Evolutionary conservation across 2,113 vertebrate genomes (phyloP).

Genomic region (Dasyornis broadbenti): DNA sequence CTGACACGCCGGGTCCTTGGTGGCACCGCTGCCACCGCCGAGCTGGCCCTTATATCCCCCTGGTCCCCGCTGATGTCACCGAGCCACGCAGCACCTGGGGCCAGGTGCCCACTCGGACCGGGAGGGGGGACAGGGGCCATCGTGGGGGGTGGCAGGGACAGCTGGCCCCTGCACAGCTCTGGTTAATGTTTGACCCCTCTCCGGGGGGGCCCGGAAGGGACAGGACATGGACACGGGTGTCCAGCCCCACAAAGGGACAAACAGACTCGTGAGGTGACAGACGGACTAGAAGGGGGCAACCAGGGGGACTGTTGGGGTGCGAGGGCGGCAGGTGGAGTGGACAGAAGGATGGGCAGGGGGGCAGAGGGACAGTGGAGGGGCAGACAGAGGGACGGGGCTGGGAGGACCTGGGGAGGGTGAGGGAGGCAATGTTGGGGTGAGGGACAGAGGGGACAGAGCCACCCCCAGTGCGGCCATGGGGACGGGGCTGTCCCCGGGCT

Average conservation of each 20-base stretch:
- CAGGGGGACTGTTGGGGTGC: neutral
- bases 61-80: neutral
- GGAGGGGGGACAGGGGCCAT: neutral
- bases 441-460: neutral
- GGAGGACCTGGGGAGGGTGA: neutral
- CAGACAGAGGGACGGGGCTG: neutral
- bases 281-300: too few species aligned
- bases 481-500: neutral
- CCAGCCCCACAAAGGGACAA: neutral
- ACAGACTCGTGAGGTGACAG: neutral
- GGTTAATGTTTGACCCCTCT: slow-evolving; percentile 23
- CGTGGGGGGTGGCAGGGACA: neutral
- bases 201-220: neutral
- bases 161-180: neutral
- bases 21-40: neutral
- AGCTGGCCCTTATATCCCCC: neutral
- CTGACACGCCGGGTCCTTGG: neutral
- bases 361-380: neutral
- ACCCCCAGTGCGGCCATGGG: too few species aligned
- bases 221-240: neutral
- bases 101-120: neutral
- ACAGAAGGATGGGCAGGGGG: too few species aligned
- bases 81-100: neutral
- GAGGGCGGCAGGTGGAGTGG: neutral
- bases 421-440: too few species aligned